Conservation (phyloP, 2,797 vertebrate species). For the Lycodopsis pacificus region DNA sequence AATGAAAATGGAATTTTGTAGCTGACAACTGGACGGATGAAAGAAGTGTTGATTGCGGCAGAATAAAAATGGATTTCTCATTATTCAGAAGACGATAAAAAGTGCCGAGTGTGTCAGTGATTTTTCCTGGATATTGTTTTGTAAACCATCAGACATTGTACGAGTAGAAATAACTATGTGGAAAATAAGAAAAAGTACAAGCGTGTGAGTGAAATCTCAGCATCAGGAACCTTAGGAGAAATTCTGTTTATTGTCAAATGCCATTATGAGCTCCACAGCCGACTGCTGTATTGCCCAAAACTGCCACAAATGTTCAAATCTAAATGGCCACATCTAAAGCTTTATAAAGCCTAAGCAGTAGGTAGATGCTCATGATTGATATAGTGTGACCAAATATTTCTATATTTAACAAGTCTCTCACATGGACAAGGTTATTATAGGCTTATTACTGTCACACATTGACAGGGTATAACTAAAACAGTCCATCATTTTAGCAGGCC, state of each 20-base stretch:
- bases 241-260: conserved; percentile 9
- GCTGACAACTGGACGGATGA: conserved; percentile 37
- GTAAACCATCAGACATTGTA: neutral
- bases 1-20: conserved; percentile 51
- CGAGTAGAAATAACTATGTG: neutral
- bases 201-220: neutral
- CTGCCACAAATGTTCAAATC: conserved; percentile 32
- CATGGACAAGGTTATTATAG: conserved; percentile 89
- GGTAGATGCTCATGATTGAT: conserved; percentile 87
- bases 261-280: conserved; percentile 19
- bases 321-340: conserved; percentile 46
- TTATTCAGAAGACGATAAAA: conserved; percentile 27
- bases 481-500: conserved; percentile 91
- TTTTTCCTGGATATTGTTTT: conserved; percentile 15
- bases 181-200: neutral
- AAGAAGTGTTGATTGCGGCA: conserved; percentile 35
- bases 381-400: conserved; percentile 98
- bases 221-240: neutral
- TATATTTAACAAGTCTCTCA: conserved; percentile 91
- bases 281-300: conserved; percentile 22
- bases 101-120: neutral
- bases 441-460: conserved; percentile 91
- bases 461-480: conserved; percentile 87
- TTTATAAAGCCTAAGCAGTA: conserved; percentile 48
- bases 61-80: conserved; percentile 25